A percentile compares a stretch with the other conserved stretches of the same genome.
Evolutionary conservation across 2,888 invertebrate species (phyloP).

Genomic region (Euzophera pinguis): DNA sequence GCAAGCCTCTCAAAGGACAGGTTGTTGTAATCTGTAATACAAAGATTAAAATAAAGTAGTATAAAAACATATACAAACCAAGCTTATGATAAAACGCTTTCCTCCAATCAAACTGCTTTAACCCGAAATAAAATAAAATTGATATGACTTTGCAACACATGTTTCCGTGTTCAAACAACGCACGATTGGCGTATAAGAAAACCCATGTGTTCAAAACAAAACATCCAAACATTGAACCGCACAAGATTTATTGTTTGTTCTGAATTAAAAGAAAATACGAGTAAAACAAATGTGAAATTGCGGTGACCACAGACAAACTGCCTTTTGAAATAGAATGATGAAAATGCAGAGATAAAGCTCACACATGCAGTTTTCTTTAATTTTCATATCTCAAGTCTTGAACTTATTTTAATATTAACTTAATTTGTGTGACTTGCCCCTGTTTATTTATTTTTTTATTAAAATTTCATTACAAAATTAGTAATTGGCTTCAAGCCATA

Average conservation of each 20-base stretch:
- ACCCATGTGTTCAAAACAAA: conserved; percentile 34
- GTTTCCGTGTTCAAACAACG: conserved; percentile 14
- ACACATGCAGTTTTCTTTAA: not conserved
- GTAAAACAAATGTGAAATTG: conserved; percentile 43
- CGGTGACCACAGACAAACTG: conserved; percentile 43
- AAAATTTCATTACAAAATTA: too few species aligned
- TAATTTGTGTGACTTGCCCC: too few species aligned
- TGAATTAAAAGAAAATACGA: conserved; percentile 48
- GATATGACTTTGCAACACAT: not conserved
- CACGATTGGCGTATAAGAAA: conserved; percentile 24
- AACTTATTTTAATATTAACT: too few species aligned
- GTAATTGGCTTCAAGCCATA: too few species aligned
- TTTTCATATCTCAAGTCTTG: not conserved
- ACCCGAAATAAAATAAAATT: not conserved
- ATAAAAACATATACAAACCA: too few species aligned
- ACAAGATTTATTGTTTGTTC: conserved; percentile 51
- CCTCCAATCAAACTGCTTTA: too few species aligned
- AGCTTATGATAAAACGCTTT: too few species aligned
- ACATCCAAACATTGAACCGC: conserved; percentile 32
- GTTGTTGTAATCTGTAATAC: too few species aligned
- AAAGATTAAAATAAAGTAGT: too few species aligned
- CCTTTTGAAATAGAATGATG: conserved; percentile 23
- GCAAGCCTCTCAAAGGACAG: too few species aligned
- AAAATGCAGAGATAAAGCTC: not conserved
- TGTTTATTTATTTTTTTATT: too few species aligned